These are phyloP conservation scores for Dioctria rufipes DNA, from an alignment of 2,888 invertebrate species.

Conservation along the genomic window DNA sequence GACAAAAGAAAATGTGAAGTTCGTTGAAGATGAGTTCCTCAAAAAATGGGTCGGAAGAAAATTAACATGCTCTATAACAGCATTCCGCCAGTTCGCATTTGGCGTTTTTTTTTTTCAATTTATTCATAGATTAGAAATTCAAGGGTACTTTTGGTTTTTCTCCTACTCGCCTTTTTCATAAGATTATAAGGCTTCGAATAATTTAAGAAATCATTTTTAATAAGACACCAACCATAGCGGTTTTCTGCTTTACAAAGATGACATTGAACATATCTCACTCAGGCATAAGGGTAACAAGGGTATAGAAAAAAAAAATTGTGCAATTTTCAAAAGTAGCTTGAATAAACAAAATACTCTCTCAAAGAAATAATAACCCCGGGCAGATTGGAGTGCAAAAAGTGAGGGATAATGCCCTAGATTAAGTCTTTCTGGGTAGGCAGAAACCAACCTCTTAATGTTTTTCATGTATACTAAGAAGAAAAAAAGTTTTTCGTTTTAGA, in stretches of 20 bases:
- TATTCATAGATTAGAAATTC: constrained; percentile 40
- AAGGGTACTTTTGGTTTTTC: constrained; percentile 31
- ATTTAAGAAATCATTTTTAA: constrained; percentile 16
- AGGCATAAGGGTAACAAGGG: no score
- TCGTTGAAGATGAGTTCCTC: constrained; percentile 35
- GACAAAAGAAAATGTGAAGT: constrained; percentile 43
- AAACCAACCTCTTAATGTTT: no score
- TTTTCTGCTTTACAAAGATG: neutral
- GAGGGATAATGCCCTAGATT: no score
- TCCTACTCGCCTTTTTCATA: constrained; percentile 1
- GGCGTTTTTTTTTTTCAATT: constrained; percentile 30
- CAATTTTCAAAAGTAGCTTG: constrained; percentile 21
- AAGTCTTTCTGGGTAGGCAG: no score
- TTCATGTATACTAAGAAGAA: no score
- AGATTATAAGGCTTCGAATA: constrained; percentile 16
- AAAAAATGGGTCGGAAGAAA: constrained; percentile 42
- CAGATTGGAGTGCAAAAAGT: no score
- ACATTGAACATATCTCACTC: constrained; percentile 14
- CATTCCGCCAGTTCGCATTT: constrained; percentile 13
- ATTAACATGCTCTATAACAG: constrained; percentile 28
- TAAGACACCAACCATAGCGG: no score
- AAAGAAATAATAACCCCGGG: neutral
- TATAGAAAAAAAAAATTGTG: neutral
- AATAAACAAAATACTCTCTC: constrained; percentile 18
- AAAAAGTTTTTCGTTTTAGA: no score